Conservation (phyloP, 1,140 invertebrate genomes). For the Papilio machaon region DNA sequence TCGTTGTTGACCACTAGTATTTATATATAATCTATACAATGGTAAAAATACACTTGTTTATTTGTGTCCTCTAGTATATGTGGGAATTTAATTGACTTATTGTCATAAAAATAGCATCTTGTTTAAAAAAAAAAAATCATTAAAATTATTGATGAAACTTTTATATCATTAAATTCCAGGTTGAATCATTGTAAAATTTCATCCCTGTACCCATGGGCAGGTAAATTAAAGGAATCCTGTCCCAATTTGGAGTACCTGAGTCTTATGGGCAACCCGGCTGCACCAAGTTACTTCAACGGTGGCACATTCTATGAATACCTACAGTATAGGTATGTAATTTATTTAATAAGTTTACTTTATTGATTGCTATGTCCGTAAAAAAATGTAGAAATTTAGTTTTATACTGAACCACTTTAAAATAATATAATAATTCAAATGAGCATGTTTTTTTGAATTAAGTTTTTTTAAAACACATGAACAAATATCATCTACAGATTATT, state of each 20-base stretch:
- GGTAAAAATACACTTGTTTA: no score
- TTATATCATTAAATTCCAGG: conserved; percentile 68
- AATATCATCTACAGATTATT: no score
- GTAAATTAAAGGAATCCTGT: conserved; percentile 84
- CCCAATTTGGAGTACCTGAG: conserved; percentile 87
- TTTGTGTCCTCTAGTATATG: no score
- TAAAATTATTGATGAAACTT: neutral
- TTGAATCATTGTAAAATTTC: conserved; percentile 89
- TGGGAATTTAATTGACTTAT: neutral
- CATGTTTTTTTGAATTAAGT: no score
- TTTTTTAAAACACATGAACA: no score
- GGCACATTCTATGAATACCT: conserved; percentile 89
- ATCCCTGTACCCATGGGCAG: conserved; percentile 87
- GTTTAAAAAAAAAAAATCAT: neutral
- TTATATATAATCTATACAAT: no score
- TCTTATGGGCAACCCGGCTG: conserved; percentile 90
- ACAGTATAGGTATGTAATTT: conserved; percentile 86
- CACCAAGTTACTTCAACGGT: conserved; percentile 89
- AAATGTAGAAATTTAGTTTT: neutral
- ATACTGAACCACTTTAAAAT: no score
- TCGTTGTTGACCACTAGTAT: no score
- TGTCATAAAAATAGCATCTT: neutral
- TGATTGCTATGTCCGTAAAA: neutral
- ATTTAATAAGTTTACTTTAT: neutral
- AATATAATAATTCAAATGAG: no score